Evolutionary conservation across 2,888 invertebrate species (phyloP).

Genomic region (Congeria kusceri): DNA sequence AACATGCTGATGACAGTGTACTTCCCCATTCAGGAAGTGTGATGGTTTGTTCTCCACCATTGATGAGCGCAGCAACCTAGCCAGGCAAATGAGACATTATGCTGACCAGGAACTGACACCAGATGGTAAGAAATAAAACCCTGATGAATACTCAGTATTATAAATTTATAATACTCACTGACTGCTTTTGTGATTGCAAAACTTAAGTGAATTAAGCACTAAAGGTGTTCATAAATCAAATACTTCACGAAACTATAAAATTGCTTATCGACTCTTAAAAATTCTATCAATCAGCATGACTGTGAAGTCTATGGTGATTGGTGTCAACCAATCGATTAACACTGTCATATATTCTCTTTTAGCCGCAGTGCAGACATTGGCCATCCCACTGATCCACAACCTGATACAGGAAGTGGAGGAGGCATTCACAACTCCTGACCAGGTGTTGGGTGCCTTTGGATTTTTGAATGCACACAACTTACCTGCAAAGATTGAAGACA

Average conservation of each 20-base stretch:
- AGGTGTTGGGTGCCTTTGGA: slow-evolving; percentile 27
- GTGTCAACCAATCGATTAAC: too few relatives aligned
- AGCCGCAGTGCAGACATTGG: slow-evolving; percentile 27
- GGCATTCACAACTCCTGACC: slow-evolving; percentile 14
- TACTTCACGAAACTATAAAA: background rate
- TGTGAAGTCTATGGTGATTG: too few relatives aligned
- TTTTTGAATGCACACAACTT: slow-evolving; percentile 21
- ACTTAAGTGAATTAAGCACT: too few relatives aligned
- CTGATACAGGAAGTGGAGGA: slow-evolving; percentile 31
- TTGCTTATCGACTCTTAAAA: background rate
- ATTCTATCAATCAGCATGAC: too few relatives aligned
- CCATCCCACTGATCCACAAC: slow-evolving; percentile 20
- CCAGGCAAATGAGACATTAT: slow-evolving; percentile 22
- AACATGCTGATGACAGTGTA: too few relatives aligned
- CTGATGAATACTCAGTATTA: too few relatives aligned
- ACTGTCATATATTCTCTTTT: background rate
- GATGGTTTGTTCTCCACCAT: slow-evolving; percentile 13
- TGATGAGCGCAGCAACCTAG: slow-evolving; percentile 12
- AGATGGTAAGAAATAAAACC: background rate
- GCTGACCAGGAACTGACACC: slow-evolving; percentile 6
- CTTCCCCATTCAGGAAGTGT: slow-evolving; percentile 19
- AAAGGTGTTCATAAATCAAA: too few relatives aligned
- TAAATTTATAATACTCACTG: too few relatives aligned
- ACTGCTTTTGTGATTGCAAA: too few relatives aligned
- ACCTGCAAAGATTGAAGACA: slow-evolving; percentile 22